A percentile compares a stretch with the other conserved stretches of the same genome.
These are phyloP conservation scores for Acanthosepion esculentum DNA, from an alignment of 2,888 invertebrate genomes.

Conservation along the genomic window DNA sequence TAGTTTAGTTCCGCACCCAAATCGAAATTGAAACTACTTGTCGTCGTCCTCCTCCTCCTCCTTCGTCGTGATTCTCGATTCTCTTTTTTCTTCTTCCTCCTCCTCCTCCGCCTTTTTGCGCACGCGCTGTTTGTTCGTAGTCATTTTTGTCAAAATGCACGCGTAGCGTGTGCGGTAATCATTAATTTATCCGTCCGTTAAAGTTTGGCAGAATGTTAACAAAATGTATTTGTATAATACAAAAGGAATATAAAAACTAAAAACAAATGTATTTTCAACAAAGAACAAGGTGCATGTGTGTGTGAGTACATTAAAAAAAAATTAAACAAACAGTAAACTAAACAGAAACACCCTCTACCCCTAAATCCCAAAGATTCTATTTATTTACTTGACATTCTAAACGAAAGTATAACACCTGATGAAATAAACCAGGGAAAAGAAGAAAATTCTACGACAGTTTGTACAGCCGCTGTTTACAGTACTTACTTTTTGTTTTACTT, in stretches of 20 bases:
- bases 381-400: no score
- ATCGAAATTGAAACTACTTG: neutral
- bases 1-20: neutral
- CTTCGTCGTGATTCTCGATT: neutral
- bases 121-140: neutral
- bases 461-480: no score
- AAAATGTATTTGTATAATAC: neutral
- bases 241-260: neutral
- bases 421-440: no score
- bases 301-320: no score
- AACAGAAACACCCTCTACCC: neutral
- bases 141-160: neutral
- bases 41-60: neutral
- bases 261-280: neutral
- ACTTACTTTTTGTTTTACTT: no score
- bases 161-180: neutral
- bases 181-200: neutral
- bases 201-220: neutral
- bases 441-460: no score
- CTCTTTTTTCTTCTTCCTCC: neutral
- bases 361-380: neutral
- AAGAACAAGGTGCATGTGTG: no score
- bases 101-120: no score
- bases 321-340: no score
- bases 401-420: no score